A percentile compares a stretch with the other conserved stretches of the same genome.
Evolutionary conservation across 1,140 invertebrate genomes (phyloP).

Genomic region (Campoletis sonorensis): DNA sequence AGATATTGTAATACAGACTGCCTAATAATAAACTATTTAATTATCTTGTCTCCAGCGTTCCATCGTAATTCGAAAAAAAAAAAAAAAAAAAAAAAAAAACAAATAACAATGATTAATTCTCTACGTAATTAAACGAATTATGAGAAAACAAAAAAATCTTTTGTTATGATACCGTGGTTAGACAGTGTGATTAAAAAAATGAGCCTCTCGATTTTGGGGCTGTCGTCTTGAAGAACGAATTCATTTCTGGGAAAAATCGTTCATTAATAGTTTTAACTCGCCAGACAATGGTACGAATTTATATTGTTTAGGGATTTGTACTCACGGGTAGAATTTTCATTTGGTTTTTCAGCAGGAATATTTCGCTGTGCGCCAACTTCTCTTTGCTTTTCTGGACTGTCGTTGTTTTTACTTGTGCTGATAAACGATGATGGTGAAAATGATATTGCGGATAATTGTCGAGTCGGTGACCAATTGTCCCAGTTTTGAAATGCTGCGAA

Average conservation of each 20-base stretch:
- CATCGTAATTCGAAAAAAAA: neutral
- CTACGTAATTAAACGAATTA: neutral
- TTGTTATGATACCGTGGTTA: neutral
- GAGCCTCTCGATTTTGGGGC: no score
- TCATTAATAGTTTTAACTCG: neutral
- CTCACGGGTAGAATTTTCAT: neutral
- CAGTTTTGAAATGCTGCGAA: neutral
- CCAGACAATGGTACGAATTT: neutral
- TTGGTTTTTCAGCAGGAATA: neutral
- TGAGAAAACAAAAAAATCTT: neutral
- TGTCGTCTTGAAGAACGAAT: no score
- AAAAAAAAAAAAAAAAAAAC: neutral
- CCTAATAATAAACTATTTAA: conserved; percentile 29
- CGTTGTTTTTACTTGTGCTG: neutral
- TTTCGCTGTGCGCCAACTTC: neutral
- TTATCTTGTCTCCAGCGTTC: neutral
- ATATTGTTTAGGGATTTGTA: neutral
- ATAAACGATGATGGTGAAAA: neutral
- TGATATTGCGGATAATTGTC: neutral
- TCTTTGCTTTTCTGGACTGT: neutral
- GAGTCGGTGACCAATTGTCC: neutral
- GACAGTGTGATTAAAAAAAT: no score
- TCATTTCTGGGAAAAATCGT: neutral
- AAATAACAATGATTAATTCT: no score
- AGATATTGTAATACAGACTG: conserved; percentile 27